A percentile compares a stretch with the other conserved stretches of the same genome.
Conservation (phyloP, 2,113 vertebrate genomes). For the Phainopepla nitens region DNA sequence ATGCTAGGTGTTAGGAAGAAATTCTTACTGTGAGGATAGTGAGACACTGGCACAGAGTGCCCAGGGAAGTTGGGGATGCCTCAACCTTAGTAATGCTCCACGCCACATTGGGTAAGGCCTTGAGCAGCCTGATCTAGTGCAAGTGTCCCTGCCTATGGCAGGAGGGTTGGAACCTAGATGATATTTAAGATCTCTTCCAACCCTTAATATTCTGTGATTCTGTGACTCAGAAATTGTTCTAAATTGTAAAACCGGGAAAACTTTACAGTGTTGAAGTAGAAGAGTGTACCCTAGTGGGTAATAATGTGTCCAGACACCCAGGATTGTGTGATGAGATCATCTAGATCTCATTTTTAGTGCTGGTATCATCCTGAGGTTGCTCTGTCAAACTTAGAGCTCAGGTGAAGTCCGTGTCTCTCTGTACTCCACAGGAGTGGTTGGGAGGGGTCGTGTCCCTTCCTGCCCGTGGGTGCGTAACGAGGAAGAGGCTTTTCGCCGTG, state of each 20-base stretch:
- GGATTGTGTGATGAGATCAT: background rate
- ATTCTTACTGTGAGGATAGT: background rate
- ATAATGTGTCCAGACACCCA: background rate
- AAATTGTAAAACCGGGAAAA: background rate
- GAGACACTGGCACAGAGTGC: background rate
- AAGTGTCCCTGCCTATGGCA: background rate
- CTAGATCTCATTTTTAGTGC: background rate
- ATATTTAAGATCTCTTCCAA: background rate
- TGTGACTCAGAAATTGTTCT: background rate
- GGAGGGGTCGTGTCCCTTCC: rapidly evolving
- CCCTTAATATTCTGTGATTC: background rate
- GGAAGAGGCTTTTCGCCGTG: background rate
- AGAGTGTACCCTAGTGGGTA: background rate
- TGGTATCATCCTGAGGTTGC: background rate
- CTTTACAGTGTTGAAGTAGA: background rate
- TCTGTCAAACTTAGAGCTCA: background rate
- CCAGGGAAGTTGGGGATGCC: background rate
- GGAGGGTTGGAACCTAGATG: background rate
- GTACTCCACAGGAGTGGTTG: background rate
- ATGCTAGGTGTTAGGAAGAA: background rate
- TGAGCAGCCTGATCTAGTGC: background rate
- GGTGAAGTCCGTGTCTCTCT: rapidly evolving
- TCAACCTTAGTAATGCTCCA: background rate
- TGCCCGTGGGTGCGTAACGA: rapidly evolving
- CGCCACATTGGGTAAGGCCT: background rate